A percentile compares a stretch with the other conserved stretches of the same genome.
Conservation (phyloP, 2,113 vertebrate genomes). For the Plecotus auritus region DNA sequence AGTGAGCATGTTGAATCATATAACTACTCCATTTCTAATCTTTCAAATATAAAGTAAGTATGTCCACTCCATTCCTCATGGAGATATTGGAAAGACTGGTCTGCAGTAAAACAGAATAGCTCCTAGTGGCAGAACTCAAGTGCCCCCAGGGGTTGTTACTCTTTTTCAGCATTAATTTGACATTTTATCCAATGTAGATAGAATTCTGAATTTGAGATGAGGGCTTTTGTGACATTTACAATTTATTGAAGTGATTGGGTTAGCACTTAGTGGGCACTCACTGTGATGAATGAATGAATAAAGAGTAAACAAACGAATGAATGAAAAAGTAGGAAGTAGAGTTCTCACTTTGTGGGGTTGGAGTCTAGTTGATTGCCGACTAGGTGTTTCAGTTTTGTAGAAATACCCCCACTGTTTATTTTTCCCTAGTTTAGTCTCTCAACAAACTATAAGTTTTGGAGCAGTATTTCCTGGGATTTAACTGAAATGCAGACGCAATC, state of each 20-base stretch:
- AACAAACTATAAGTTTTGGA: background rate
- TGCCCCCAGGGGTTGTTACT: background rate
- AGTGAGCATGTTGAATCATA: background rate
- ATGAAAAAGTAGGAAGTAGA: background rate
- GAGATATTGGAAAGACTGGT: background rate
- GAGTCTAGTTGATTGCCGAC: background rate
- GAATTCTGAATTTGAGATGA: background rate
- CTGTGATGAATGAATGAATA: background rate
- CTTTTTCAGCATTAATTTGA: background rate
- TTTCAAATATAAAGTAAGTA: background rate
- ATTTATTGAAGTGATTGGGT: background rate
- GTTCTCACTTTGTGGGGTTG: background rate
- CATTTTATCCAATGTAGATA: background rate
- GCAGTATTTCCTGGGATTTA: slow-evolving; percentile 18
- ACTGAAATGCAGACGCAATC: slow-evolving; percentile 54
- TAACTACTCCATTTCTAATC: background rate
- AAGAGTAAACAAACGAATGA: background rate
- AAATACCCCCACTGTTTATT: background rate
- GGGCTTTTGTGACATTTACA: background rate
- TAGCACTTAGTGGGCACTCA: background rate
- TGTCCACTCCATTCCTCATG: background rate
- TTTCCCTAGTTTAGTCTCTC: background rate
- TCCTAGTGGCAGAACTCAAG: background rate
- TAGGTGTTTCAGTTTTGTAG: background rate
- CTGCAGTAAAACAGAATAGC: background rate